phyloP scores from a whole-genome alignment of 1,140 invertebrate species.

The Drosophila willistoni region DNA sequence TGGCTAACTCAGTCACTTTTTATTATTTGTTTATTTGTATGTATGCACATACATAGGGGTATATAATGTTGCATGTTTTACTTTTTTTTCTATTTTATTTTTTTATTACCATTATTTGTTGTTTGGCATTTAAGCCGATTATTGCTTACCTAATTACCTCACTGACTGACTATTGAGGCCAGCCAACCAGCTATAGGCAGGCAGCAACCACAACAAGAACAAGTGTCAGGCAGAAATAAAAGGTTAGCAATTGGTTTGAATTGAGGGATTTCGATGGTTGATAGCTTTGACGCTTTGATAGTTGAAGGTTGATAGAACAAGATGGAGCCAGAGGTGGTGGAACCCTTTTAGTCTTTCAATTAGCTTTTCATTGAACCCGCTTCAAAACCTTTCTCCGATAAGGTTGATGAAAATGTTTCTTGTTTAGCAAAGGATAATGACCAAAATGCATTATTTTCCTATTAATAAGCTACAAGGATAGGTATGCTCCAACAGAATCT shows the following conservation, averaged over 20 bases:
- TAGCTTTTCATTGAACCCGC: too few relatives aligned
- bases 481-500: too few relatives aligned
- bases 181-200: conserved; percentile 25
- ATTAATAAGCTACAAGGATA: too few relatives aligned
- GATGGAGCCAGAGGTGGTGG: not conserved
- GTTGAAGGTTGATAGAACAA: not conserved
- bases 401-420: too few relatives aligned
- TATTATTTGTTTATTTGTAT: conserved; percentile 5
- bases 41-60: not conserved
- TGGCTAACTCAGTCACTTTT: conserved; percentile 28
- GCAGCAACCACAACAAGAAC: conserved; percentile 26
- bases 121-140: conserved; percentile 67
- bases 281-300: conserved; percentile 2
- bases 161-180: conserved; percentile 56
- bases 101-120: conserved; percentile 42
- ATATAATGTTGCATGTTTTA: conserved; percentile 33
- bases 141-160: conserved; percentile 75
- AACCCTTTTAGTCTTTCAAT: too few relatives aligned
- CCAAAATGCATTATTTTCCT: too few relatives aligned
- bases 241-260: conserved; percentile 43
- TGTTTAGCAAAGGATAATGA: too few relatives aligned
- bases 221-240: conserved; percentile 44
- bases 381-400: too few relatives aligned
- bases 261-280: conserved; percentile 36
- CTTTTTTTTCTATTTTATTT: conserved; percentile 32